Percentiles rank a stretch among this genome's conserved stretches.
phyloP scores from a whole-genome alignment of 2,888 invertebrate genomes.

The Drosophila phalerata region DNA sequence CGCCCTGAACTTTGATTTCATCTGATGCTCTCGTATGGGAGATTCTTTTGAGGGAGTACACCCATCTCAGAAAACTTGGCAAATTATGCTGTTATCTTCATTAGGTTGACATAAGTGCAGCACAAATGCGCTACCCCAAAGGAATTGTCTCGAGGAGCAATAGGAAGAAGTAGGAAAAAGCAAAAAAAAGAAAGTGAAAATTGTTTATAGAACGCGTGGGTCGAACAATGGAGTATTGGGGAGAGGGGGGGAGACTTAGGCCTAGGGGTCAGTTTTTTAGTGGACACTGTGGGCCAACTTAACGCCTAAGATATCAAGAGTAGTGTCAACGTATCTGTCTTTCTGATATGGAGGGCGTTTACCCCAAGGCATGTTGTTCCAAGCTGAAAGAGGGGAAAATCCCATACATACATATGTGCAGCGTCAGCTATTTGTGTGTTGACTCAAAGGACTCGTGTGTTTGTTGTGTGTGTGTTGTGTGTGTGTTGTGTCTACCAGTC shows the following conservation, averaged over 20 bases:
- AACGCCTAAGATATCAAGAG: slow-evolving; percentile 78
- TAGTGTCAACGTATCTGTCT: slow-evolving; percentile 51
- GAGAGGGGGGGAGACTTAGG: background rate
- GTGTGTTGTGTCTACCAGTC: slow-evolving; percentile 33
- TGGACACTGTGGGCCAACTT: slow-evolving; percentile 36
- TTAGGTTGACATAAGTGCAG: slow-evolving; percentile 79
- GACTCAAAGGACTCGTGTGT: slow-evolving; percentile 59
- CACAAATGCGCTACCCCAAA: slow-evolving; percentile 78
- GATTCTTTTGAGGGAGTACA: slow-evolving; percentile 3
- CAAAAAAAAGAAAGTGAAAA: slow-evolving; percentile 66
- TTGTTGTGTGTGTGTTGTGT: slow-evolving; percentile 14
- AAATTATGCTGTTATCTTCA: slow-evolving; percentile 82
- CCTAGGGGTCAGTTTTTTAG: slow-evolving; percentile 28
- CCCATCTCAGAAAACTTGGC: slow-evolving; percentile 49
- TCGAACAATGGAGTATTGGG: slow-evolving; percentile 48
- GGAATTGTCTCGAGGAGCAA: slow-evolving; percentile 54
- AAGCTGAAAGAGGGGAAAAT: background rate
- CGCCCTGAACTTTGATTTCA: slow-evolving; percentile 73
- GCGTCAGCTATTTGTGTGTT: slow-evolving; percentile 71
- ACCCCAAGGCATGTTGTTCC: slow-evolving; percentile 36
- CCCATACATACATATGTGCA: slow-evolving; percentile 70
- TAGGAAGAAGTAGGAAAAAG: background rate
- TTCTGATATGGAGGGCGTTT: slow-evolving; percentile 65
- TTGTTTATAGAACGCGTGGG: slow-evolving; percentile 71
- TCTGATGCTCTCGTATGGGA: slow-evolving; percentile 4